phyloP scores from a whole-genome alignment of 2,797 vertebrate species.

The Tympanoctomys barrerae region DNA sequence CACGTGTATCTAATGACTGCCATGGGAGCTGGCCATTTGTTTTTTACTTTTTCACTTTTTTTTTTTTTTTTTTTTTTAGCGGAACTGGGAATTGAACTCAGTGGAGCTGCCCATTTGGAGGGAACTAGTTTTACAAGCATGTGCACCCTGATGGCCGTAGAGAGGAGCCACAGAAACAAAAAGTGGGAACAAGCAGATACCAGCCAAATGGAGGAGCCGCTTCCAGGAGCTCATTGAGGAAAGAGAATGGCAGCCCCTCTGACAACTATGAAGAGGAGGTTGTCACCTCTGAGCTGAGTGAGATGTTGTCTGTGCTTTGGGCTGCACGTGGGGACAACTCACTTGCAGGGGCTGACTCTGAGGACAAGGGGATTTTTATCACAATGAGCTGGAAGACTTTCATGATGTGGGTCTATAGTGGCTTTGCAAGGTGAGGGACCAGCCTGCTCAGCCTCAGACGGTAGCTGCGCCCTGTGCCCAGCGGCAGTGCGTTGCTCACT shows the following conservation, averaged over 20 bases:
- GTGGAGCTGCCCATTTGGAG: slow-evolving; percentile 96
- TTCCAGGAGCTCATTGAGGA: slow-evolving; percentile 98
- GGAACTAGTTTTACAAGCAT: slow-evolving; percentile 99
- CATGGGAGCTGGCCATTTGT: slow-evolving; percentile 97
- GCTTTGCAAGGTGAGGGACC: slow-evolving; percentile 90
- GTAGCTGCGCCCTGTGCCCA: slow-evolving; percentile 94
- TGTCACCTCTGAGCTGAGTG: slow-evolving; percentile 98
- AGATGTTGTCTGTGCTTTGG: slow-evolving; percentile 99
- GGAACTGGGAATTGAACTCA: too few relatives aligned
- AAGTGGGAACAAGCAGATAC: slow-evolving; percentile 94
- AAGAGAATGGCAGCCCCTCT: slow-evolving; percentile 94
- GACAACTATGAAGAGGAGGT: slow-evolving; percentile 97
- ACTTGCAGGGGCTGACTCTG: slow-evolving; percentile 92
- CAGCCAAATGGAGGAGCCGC: slow-evolving; percentile 94
- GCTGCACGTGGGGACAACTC: slow-evolving; percentile 94
- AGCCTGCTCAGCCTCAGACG: slow-evolving; percentile 94
- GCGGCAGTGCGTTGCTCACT: slow-evolving; percentile 93
- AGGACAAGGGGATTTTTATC: slow-evolving; percentile 99
- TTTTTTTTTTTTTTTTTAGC: too few relatives aligned
- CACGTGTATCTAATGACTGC: slow-evolving; percentile 99
- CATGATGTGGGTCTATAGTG: slow-evolving; percentile 99
- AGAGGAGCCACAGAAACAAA: slow-evolving; percentile 96
- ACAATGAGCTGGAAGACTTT: slow-evolving; percentile 98
- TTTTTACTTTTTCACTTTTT: too few relatives aligned
- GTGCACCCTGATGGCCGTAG: slow-evolving; percentile 97